Evolutionary conservation across 2,888 invertebrate genomes (phyloP).

Genomic region (Drosophila tripunctata): DNA sequence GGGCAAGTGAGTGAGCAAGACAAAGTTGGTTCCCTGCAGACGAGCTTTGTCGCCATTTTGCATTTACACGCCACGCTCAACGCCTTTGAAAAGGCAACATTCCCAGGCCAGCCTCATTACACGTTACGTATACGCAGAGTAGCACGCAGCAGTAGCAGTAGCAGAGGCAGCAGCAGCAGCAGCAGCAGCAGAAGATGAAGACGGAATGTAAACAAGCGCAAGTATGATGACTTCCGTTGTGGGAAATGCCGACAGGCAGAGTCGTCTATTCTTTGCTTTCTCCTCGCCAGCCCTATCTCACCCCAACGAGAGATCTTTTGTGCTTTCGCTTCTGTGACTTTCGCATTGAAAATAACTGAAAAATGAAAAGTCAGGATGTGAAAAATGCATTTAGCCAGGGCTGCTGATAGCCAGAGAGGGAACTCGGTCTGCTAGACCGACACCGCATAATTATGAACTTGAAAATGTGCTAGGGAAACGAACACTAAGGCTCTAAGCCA

Average conservation of each 20-base stretch:
- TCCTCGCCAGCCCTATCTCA: not conserved
- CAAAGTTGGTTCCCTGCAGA: constrained; percentile 66
- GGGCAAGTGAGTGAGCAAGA: not conserved
- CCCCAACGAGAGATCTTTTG: constrained; percentile 45
- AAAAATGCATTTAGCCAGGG: constrained; percentile 52
- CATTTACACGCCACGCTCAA: constrained; percentile 79
- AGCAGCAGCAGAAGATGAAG: constrained; percentile 35
- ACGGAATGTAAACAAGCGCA: constrained; percentile 72
- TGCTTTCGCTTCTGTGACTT: constrained; percentile 47
- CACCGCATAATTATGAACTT: constrained; percentile 79
- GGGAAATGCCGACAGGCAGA: constrained; percentile 72
- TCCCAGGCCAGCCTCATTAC: constrained; percentile 62
- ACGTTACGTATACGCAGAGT: constrained; percentile 70
- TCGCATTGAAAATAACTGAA: constrained; percentile 73
- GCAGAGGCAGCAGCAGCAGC: constrained; percentile 2
- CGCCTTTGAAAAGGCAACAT: constrained; percentile 71
- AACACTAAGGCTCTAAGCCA: constrained; percentile 38
- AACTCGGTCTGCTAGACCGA: constrained; percentile 13
- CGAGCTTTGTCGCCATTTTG: constrained; percentile 81
- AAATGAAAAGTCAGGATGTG: constrained; percentile 48
- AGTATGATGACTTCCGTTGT: constrained; percentile 75
- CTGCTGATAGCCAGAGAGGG: constrained; percentile 4
- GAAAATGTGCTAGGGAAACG: constrained; percentile 54
- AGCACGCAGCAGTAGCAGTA: constrained; percentile 11
- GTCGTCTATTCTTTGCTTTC: not conserved